Evolutionary conservation across 2,797 vertebrate species (phyloP).

Genomic region (Danio albolineatus): DNA sequence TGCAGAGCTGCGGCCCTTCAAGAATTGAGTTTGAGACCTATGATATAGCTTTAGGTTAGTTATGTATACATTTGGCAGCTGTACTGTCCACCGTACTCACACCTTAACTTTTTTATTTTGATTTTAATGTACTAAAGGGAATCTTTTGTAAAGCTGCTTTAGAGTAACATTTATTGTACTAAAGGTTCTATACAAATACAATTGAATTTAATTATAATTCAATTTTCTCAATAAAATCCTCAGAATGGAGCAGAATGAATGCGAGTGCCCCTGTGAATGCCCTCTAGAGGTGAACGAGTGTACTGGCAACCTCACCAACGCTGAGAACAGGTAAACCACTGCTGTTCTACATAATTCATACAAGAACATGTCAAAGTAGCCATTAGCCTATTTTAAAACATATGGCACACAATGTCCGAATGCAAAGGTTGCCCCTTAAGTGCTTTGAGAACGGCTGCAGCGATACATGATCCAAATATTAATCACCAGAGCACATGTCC

Average conservation of each 20-base stretch:
- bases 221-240: neutral
- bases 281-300: conserved; percentile 98
- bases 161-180: no score
- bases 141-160: no score
- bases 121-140: no score
- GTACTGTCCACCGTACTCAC: no score
- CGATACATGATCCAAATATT: neutral
- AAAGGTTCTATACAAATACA: no score
- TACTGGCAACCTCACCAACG: conserved; percentile 95
- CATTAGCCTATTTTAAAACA: neutral
- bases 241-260: conserved; percentile 99
- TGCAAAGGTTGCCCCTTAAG: neutral
- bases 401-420: neutral
- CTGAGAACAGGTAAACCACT: conserved; percentile 89
- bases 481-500: conserved; percentile 27
- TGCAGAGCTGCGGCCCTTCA: no score
- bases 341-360: neutral
- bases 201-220: neutral
- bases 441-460: neutral
- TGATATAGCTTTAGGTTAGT: no score
- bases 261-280: conserved; percentile 98
- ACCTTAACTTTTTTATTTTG: no score
- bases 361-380: neutral
- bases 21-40: no score
- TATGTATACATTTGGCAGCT: no score